Percentiles rank a stretch among this genome's conserved stretches.
Evolutionary conservation across 2,888 invertebrate species (phyloP).

Genomic region (Neoitamus cyanurus): DNA sequence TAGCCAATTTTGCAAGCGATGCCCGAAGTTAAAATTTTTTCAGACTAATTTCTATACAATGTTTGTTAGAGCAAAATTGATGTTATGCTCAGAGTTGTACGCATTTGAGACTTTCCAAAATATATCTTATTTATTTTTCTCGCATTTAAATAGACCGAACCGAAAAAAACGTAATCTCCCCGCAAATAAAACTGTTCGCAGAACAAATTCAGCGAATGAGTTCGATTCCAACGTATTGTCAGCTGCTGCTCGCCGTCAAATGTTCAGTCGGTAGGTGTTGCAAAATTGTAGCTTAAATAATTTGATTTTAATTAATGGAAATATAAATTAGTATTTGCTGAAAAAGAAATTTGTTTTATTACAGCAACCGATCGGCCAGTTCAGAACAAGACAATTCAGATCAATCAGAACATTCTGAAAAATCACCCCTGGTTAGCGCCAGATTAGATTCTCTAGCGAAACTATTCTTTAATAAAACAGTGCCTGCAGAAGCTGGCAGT

Average conservation of each 20-base stretch:
- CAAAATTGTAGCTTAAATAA: not conserved
- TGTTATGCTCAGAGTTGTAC: not conserved
- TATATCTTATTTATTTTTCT: not conserved
- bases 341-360: slow-evolving; percentile 54
- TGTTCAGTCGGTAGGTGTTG: slow-evolving; percentile 68
- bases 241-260: slow-evolving; percentile 73
- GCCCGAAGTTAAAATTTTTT: not conserved
- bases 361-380: slow-evolving; percentile 71
- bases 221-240: slow-evolving; percentile 73
- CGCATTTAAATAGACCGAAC: slow-evolving; percentile 19
- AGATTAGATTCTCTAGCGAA: slow-evolving; percentile 82
- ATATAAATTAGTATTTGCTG: not conserved
- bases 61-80: slow-evolving; percentile 7
- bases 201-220: slow-evolving; percentile 78
- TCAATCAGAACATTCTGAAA: slow-evolving; percentile 68
- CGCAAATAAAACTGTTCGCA: slow-evolving; percentile 68
- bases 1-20: not conserved
- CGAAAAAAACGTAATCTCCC: slow-evolving; percentile 24
- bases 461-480: slow-evolving; percentile 75
- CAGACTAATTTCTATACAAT: not conserved
- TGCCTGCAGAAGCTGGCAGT: slow-evolving; percentile 66
- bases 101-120: not conserved
- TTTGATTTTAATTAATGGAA: not conserved
- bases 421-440: slow-evolving; percentile 75
- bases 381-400: slow-evolving; percentile 71